These are phyloP conservation scores for Phyllostomus hastatus DNA, from an alignment of 2,113 vertebrate genomes.

Conservation along the genomic window DNA sequence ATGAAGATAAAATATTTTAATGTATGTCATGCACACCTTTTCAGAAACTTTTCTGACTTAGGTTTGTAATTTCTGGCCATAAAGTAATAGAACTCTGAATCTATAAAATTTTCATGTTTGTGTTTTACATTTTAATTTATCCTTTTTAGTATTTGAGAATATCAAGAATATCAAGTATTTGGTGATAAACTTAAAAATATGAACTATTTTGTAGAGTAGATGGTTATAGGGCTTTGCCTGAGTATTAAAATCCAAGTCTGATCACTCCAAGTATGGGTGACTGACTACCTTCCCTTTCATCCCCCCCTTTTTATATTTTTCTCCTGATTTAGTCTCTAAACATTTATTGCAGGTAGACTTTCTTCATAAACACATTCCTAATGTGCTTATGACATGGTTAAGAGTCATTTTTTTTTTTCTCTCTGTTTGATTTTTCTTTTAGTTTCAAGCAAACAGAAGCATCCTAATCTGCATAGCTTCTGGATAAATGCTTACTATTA, in stretches of 20 bases:
- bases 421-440: slow-evolving; percentile 33
- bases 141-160: not conserved
- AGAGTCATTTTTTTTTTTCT: not conserved
- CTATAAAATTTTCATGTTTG: slow-evolving; percentile 18
- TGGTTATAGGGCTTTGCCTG: not conserved
- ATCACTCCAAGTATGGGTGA: not conserved
- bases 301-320: not conserved
- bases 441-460: not conserved
- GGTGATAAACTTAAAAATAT: slow-evolving; percentile 9
- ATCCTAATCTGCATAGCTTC: not conserved
- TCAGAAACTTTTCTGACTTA: slow-evolving; percentile 21
- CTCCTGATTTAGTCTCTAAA: not conserved
- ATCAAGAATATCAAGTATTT: slow-evolving; percentile 8
- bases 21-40: not conserved
- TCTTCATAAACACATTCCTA: not conserved
- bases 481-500: not conserved
- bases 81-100: not conserved
- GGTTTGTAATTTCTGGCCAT: not conserved
- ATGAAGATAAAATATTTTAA: not conserved
- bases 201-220: not conserved
- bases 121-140: slow-evolving; percentile 8
- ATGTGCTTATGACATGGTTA: not conserved
- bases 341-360: not conserved
- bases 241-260: not conserved
- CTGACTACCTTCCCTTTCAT: rapidly evolving